Percentiles rank a stretch among this genome's conserved stretches.
Evolutionary conservation across 1,140 invertebrate species (phyloP).

Genomic region (Bactericera cockerelli): DNA sequence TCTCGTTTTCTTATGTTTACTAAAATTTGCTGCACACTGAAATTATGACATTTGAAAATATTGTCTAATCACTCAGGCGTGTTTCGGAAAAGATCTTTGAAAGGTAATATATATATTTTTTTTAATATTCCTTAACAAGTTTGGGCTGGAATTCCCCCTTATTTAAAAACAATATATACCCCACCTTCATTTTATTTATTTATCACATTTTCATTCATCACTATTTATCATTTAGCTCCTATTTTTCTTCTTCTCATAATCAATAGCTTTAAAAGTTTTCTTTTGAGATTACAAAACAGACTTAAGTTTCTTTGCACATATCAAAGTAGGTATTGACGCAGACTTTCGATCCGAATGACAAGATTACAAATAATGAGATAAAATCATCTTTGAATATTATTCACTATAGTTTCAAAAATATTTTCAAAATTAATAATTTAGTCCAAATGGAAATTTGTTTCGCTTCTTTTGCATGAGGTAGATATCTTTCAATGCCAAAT

Average conservation of each 20-base stretch:
- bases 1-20: neutral
- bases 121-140: neutral
- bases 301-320: constrained; percentile 10
- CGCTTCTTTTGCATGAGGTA: constrained; percentile 4
- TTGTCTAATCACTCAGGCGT: constrained; percentile 42
- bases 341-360: constrained; percentile 13
- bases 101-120: constrained; percentile 19
- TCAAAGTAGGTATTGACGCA: neutral
- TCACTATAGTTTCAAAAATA: constrained; percentile 9
- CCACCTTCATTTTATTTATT: neutral
- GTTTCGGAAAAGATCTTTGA: constrained; percentile 85
- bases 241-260: neutral
- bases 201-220: neutral
- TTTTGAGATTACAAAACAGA: constrained; percentile 6
- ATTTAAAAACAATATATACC: neutral
- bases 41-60: constrained; percentile 22
- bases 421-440: constrained; percentile 11
- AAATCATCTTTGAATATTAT: constrained; percentile 9
- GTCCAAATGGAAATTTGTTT: constrained; percentile 18
- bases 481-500: too few relatives aligned
- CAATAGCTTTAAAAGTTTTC: constrained; percentile 2
- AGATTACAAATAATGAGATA: constrained; percentile 15
- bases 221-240: constrained; percentile 2
- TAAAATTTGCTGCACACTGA: neutral
- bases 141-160: neutral